phyloP scores from a whole-genome alignment of 1,140 invertebrate genomes.

The Ptiloglossa arizonensis region DNA sequence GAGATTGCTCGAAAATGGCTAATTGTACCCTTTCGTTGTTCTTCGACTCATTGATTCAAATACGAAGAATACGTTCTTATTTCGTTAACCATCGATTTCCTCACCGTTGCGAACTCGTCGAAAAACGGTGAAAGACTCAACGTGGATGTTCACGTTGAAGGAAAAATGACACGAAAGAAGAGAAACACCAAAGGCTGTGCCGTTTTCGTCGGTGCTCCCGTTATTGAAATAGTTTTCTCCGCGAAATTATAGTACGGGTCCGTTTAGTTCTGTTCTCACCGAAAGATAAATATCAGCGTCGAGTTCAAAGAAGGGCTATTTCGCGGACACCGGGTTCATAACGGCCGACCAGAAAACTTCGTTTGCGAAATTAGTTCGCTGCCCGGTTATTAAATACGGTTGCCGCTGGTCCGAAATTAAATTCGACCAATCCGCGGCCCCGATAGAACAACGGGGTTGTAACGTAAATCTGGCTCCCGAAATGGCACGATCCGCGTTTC shows the following conservation, averaged over 20 bases:
- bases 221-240: constrained; percentile 62
- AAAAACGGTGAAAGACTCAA: no score
- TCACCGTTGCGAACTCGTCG: no score
- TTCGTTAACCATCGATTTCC: no score
- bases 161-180: constrained; percentile 27
- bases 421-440: background rate
- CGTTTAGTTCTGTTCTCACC: background rate
- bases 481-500: background rate
- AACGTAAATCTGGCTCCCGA: background rate
- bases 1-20: no score
- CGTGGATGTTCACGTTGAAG: background rate
- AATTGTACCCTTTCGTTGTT: no score
- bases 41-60: no score
- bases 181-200: background rate
- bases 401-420: background rate
- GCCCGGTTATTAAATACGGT: background rate
- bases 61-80: no score
- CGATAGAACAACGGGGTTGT: no score
- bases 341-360: constrained; percentile 26
- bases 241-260: constrained; percentile 28
- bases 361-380: constrained; percentile 36
- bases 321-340: constrained; percentile 2
- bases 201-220: background rate
- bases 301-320: constrained; percentile 10
- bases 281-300: constrained; percentile 28